phyloP scores from a whole-genome alignment of 2,113 vertebrate species.

The Ornithorhynchus anatinus region DNA sequence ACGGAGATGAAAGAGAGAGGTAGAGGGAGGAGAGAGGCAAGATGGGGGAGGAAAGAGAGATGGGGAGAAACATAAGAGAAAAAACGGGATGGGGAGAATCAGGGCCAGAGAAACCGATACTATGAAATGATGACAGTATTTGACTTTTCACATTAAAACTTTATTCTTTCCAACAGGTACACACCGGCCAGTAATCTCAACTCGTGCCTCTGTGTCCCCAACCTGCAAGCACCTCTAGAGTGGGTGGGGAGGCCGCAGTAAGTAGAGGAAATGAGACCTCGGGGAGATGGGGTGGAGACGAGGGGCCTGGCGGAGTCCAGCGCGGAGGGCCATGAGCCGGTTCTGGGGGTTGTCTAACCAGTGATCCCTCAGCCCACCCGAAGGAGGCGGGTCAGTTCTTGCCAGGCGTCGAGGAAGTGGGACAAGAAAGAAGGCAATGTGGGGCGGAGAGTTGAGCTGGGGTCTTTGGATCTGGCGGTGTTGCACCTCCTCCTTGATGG shows the following conservation, averaged over 20 bases:
- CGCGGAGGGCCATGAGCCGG: constrained; percentile 60
- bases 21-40: no score
- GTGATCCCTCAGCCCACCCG: background rate
- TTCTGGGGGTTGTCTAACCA: constrained; percentile 47
- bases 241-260: constrained; percentile 36
- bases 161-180: no score
- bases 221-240: background rate
- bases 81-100: no score
- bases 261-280: constrained; percentile 47
- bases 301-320: constrained; percentile 29
- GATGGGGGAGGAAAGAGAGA: no score
- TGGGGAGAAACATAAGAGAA: no score
- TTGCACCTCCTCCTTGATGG: background rate
- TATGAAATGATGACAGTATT: no score
- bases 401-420: constrained; percentile 29
- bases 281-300: background rate
- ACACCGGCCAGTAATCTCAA: rapidly evolving
- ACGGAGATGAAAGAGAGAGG: no score
- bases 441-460: background rate
- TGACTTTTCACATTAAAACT: no score
- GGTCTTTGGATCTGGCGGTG: background rate
- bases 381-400: background rate
- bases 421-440: constrained; percentile 51
- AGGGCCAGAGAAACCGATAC: no score
- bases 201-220: background rate